Evolutionary conservation across 2,797 vertebrate genomes (phyloP), one percentile per base, ranked within the genome.

Genomic region (Acanthornis magna): DNA sequence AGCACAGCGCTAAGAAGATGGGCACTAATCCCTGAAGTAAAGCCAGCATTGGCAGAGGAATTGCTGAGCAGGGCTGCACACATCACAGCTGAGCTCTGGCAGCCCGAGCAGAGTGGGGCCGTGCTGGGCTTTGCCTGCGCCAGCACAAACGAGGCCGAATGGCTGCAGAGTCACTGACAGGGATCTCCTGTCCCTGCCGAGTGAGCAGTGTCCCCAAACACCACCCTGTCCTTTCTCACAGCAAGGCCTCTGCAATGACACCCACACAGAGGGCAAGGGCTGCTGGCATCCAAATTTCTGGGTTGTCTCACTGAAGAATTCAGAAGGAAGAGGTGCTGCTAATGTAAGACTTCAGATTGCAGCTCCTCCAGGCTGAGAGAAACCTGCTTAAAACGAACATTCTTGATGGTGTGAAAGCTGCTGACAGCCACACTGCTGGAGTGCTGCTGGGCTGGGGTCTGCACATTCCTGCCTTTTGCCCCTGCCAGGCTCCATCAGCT

Each of bases 121-220:
- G 2, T 0, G 7, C 26, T 3, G 48, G 60, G n/a, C 57, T 23
- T 4, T 51, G 75, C 60, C 42, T 13, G 18, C 0, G 0, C 2
- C 22, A 80, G 68, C 88, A 74, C 29, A 30, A 72, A 78, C 32
- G 13, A 3, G 7, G 4, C 40, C 6, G 26, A 48, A 32, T 18
- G 16, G 3, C 65, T 18, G 8, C 51, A 25, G 65, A 65, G 50
- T 2, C 84, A 13, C n/a, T 12, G 50, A 62, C 53, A 60, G n/a
- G 21, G 21, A 40, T 9, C 47, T 58, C 63, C 63, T 5, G 1
- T 18, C 43, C 50, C 38, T 29, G 32, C 5, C n/a, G n/a, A n/a
- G 14, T 0, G 5, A 70, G 47, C 34, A 21, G 27, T 2, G 16
- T 15, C 71, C 71, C 25, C 18, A 62, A 7, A 34, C 42, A 29